Evolutionary conservation across 1,140 invertebrate genomes (phyloP).

Genomic region (Pantala flavescens): DNA sequence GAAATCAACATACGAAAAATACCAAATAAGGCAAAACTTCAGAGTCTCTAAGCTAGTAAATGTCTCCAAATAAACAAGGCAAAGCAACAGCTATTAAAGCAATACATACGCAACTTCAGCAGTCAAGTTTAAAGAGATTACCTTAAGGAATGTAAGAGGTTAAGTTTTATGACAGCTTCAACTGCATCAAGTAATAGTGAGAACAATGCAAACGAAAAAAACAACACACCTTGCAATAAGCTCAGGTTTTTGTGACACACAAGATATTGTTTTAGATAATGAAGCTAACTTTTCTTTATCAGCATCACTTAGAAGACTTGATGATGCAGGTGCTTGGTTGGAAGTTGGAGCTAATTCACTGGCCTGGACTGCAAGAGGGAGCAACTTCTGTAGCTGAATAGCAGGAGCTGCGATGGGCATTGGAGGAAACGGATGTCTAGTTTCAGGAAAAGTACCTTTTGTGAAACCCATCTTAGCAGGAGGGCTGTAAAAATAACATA

Average conservation of each 20-base stretch:
- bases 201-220: not conserved
- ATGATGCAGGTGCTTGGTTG: not conserved
- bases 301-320: conserved; percentile 27
- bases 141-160: no score
- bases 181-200: not conserved
- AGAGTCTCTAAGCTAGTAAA: not conserved
- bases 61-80: not conserved
- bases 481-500: conserved; percentile 28
- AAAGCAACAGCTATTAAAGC: not conserved
- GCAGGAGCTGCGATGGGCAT: not conserved
- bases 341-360: not conserved
- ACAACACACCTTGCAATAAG: conserved; percentile 24
- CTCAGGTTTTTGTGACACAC: conserved; percentile 20
- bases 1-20: no score
- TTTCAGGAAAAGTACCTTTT: not conserved
- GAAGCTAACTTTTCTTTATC: conserved; percentile 32
- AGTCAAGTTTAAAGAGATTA: no score
- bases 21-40: no score
- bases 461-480: conserved; percentile 31
- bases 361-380: not conserved
- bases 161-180: no score
- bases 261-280: conserved; percentile 22
- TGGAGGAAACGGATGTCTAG: not conserved
- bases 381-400: not conserved
- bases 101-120: no score